These are phyloP conservation scores for Nothobranchius kuhntae DNA, from an alignment of 2,113 vertebrate genomes.

Conservation along the genomic window DNA sequence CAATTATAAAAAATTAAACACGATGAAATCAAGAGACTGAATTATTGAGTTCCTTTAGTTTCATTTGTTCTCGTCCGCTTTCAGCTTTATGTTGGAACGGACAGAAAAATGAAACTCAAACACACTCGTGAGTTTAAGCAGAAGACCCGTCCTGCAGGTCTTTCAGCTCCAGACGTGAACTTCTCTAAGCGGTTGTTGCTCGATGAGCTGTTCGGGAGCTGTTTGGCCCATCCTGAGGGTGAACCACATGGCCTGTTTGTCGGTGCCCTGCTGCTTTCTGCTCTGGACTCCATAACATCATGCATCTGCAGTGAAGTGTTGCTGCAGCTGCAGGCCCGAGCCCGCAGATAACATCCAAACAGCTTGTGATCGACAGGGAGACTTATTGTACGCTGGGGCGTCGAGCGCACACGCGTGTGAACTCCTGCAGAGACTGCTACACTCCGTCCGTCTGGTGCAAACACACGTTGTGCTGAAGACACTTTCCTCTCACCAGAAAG, in stretches of 20 bases:
- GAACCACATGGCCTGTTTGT: slow-evolving; percentile 13
- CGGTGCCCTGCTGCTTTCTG: slow-evolving; percentile 17
- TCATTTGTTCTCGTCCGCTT: too few species aligned
- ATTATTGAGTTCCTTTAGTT: too few species aligned
- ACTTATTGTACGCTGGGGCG: not conserved
- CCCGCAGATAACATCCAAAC: slow-evolving; percentile 44
- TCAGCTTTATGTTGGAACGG: too few species aligned
- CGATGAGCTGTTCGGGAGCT: too few species aligned
- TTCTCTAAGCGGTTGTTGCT: too few species aligned
- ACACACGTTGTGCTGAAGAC: slow-evolving; percentile 10
- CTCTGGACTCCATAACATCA: slow-evolving; percentile 33
- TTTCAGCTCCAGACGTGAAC: too few species aligned
- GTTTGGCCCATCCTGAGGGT: too few species aligned
- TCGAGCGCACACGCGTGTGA: not conserved
- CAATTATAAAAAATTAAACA: too few species aligned
- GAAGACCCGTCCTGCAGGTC: too few species aligned
- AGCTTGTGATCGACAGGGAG: slow-evolving; percentile 22
- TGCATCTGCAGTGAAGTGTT: slow-evolving; percentile 36
- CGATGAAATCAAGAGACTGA: too few species aligned
- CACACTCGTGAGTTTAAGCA: too few species aligned
- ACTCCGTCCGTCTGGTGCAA: slow-evolving; percentile 17
- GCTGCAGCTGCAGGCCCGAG: slow-evolving; percentile 21
- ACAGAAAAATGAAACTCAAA: too few species aligned
- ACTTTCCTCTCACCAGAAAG: slow-evolving; percentile 28
- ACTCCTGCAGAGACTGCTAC: not conserved